phyloP scores from a whole-genome alignment of 2,113 vertebrate genomes.

The Perca flavescens region DNA sequence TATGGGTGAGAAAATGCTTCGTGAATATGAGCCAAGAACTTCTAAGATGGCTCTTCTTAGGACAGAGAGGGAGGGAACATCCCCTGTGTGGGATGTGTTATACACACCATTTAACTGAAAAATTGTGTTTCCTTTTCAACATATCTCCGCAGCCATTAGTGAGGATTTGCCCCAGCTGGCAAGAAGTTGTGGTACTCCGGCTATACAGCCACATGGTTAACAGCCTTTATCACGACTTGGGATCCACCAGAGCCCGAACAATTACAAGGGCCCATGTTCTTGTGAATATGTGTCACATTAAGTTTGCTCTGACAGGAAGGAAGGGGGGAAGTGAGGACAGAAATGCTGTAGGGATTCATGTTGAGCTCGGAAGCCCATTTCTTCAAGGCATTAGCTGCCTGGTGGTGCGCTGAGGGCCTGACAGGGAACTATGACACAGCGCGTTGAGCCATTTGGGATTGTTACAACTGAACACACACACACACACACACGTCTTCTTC shows the following conservation, averaged over 20 bases:
- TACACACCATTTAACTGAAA: conserved; percentile 78
- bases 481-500: conserved; percentile 47
- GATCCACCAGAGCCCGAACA: conserved; percentile 74
- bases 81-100: conserved; percentile 60
- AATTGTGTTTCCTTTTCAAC: conserved; percentile 73
- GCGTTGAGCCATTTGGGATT: conserved; percentile 67
- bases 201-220: conserved; percentile 59
- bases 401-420: conserved; percentile 75
- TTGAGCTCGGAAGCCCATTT: conserved; percentile 75
- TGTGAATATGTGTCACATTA: conserved; percentile 83
- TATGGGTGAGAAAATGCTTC: conserved; percentile 59
- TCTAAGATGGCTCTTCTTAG: conserved; percentile 39
- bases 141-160: conserved; percentile 69
- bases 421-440: conserved; percentile 76
- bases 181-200: conserved; percentile 38
- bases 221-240: conserved; percentile 64
- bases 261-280: conserved; percentile 77
- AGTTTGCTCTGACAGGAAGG: conserved; percentile 73
- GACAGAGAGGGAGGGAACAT: conserved; percentile 3
- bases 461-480: conserved; percentile 60
- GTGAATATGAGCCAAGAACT: conserved; percentile 48
- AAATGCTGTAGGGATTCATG: conserved; percentile 78
- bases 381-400: conserved; percentile 81
- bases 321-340: conserved; percentile 72
- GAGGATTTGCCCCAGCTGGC: conserved; percentile 56